Evolutionary conservation across 2,888 invertebrate species (phyloP), one percentile per base, ranked within the genome.

Genomic region (Lasioglossum oenotherae): DNA sequence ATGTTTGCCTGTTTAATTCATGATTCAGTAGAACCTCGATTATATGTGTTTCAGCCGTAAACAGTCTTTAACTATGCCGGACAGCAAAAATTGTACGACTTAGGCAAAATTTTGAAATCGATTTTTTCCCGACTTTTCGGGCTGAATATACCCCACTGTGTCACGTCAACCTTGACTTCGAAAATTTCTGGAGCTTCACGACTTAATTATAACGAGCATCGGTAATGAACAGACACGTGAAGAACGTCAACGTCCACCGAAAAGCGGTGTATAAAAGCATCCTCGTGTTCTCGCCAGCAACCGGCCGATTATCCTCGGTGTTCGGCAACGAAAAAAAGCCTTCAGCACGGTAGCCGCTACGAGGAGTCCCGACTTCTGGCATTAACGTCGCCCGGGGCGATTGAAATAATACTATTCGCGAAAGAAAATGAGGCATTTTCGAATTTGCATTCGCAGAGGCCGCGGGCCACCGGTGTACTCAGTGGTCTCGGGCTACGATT

Each of bases 391-490:
- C 75, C 64, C n/a, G 2, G 27, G 78, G 80, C 64, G 75, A 38
- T 75, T 86, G 71, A 86, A 90, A 87, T 87, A 90, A 90, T 86
- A 83, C 84, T 87, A 87, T 83, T 69, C 90, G 82, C 83, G 83
- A 88, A 88, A 82, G 90, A 85, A 90, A 91, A 90, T 87, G 86
- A 88, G 86, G 88, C 89, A 90, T 91, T 91, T 91, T 88, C 87
- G 88, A 92, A 92, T 92, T 92, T 91, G 91, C 92, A 92, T 92
- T 90, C 87, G 80, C 83, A 57, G 71, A 84, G 75, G 88, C 88
- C 90, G 75, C 73, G 85, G 80, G 89, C 79, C 84, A 82, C 76
- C 69, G 80, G 75, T 91, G 89, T 88, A 87, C 88, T 89, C 88
- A 84, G 80, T 76, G 79, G 46, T 85, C 86, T 76, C 57, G 46